Base-by-base conservation (phyloP, 2,888 invertebrate species). In the Callimorpha dominula region DNA sequence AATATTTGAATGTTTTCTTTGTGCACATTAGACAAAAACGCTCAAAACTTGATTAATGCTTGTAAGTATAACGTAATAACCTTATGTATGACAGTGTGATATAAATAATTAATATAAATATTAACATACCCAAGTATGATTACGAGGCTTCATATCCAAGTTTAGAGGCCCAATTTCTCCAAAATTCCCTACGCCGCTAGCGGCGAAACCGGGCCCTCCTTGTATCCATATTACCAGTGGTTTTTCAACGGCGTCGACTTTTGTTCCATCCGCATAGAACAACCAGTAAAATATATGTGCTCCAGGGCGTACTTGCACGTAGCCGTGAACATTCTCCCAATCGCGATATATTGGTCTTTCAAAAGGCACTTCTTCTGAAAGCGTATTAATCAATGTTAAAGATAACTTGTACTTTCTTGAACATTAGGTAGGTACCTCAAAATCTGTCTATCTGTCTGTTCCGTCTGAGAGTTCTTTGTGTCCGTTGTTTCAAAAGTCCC, bases 241-340 rank as follows among this genome's bases (percentile, higher is more conserved):
- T 72, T 95, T 94, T 46, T 95, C 94, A 15, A 97, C 50, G 92
- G 96, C 89, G 7, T 95, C 96, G 5, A 87, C 77, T 0, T 96
- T 96, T 68, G 96, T 96, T 0, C 97, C 97, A 31, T 97, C 97
- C 31, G 97, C 97, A 85, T 97, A 97, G 88, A 97, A 98, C n/a
- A 99, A 94, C 98, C 98, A 98, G 96, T 98, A 98, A 91, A 98
- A 98, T 94, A 98, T 97, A 82, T 97, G 97, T 0, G 98, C 98
- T 0, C 97, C 96, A 4, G 96, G 96, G 0, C 98, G 96, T 0
- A 98, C 97, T 87, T 97, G 96, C 1, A 97, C 97, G 88, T 97
- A 97, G 8, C 97, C 97, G 96, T 98, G 98, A 3, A 79, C 75
- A 72, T 76, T 84, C 17, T 85, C 68, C 84, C 84, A 84, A 14